Percentiles rank a stretch among this genome's conserved stretches.
These are phyloP conservation scores for Chymomyza fuscimana DNA, from an alignment of 2,888 invertebrate genomes.

Conservation along the genomic window DNA sequence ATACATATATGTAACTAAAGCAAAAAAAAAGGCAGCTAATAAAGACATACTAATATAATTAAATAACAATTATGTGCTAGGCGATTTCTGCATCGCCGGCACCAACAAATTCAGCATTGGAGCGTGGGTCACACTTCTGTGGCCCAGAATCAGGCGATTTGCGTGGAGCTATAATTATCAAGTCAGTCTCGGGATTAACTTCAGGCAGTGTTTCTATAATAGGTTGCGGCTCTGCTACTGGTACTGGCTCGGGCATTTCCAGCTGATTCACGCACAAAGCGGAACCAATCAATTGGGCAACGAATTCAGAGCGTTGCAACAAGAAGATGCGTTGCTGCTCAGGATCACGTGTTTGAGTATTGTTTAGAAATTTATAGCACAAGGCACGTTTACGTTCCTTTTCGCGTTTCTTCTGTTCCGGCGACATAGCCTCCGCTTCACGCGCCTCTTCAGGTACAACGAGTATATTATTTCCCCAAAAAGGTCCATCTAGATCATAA, in stretches of 20 bases:
- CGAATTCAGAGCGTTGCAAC: conserved; percentile 54
- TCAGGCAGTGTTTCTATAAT: not conserved
- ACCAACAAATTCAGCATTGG: conserved; percentile 37
- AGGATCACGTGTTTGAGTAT: not conserved
- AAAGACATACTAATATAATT: not conserved
- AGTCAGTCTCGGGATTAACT: not conserved
- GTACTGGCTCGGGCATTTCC: not conserved
- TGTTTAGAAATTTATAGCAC: conserved; percentile 41
- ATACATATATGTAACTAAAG: not conserved
- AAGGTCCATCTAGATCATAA: not conserved
- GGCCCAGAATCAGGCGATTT: not conserved
- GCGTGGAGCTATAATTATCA: not conserved
- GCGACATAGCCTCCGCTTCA: not conserved
- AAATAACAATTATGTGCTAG: not conserved
- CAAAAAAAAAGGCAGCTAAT: not conserved
- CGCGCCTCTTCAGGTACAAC: conserved; percentile 10
- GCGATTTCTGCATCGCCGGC: conserved; percentile 47
- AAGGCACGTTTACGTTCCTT: conserved; percentile 48
- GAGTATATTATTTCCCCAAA: not conserved
- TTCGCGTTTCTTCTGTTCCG: conserved; percentile 22
- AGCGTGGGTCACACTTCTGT: conserved; percentile 23
- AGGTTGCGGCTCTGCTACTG: not conserved
- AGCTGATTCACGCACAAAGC: conserved; percentile 53
- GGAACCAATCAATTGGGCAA: conserved; percentile 54
- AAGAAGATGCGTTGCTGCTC: conserved; percentile 40